A percentile compares a stretch with the other conserved stretches of the same genome.
These are phyloP conservation scores for Drosophila novamexicana DNA, from an alignment of 1,140 invertebrate species.

Conservation along the genomic window DNA sequence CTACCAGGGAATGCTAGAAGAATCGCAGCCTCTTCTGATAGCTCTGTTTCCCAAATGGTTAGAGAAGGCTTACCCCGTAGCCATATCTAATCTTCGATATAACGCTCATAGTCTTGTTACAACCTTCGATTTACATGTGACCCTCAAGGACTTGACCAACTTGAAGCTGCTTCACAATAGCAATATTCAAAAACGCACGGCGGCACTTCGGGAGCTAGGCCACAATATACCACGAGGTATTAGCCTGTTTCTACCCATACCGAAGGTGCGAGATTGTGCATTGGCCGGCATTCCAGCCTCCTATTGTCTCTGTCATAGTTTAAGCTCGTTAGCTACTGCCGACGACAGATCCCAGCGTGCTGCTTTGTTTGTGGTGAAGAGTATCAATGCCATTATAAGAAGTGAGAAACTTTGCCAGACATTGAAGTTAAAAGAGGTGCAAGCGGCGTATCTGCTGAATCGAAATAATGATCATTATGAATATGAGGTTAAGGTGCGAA, in stretches of 20 bases:
- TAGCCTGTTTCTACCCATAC: slow-evolving; percentile 90
- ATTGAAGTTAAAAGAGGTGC: slow-evolving; percentile 5
- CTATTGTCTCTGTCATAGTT: slow-evolving; percentile 43
- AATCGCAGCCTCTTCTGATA: slow-evolving; percentile 93
- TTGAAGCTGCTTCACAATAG: slow-evolving; percentile 66
- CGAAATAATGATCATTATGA: not conserved
- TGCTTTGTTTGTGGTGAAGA: slow-evolving; percentile 31
- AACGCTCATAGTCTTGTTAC: slow-evolving; percentile 91
- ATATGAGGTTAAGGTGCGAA: slow-evolving; percentile 33
- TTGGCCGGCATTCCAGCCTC: slow-evolving; percentile 84
- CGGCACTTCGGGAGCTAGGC: not conserved
- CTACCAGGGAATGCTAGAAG: slow-evolving; percentile 91
- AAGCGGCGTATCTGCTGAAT: slow-evolving; percentile 85
- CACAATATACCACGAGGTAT: slow-evolving; percentile 86
- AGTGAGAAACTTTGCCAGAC: slow-evolving; percentile 20
- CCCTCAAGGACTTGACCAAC: slow-evolving; percentile 86
- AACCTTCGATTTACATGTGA: slow-evolving; percentile 92
- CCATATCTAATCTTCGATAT: slow-evolving; percentile 87
- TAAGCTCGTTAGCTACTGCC: not conserved
- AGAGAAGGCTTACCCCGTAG: slow-evolving; percentile 86
- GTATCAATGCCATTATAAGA: slow-evolving; percentile 34
- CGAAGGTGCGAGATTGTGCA: slow-evolving; percentile 89
- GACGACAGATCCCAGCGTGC: slow-evolving; percentile 10
- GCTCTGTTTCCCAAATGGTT: slow-evolving; percentile 91
- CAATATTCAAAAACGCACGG: slow-evolving; percentile 46